Evolutionary conservation across 2,797 vertebrate genomes (phyloP).

Genomic region (Halcyon leucocephala): DNA sequence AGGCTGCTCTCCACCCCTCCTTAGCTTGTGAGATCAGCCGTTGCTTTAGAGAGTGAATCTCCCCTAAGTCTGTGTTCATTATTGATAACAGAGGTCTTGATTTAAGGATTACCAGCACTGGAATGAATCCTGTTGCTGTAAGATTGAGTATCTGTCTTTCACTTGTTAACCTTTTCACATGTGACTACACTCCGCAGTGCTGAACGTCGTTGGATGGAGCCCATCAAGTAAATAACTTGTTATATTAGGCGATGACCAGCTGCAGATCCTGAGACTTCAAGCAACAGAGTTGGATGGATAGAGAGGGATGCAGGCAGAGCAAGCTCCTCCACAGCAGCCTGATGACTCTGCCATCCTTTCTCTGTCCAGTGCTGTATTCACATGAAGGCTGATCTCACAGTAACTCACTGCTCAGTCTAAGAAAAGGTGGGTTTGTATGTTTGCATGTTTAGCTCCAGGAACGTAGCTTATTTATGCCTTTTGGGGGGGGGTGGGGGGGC

Average conservation of each 20-base stretch:
- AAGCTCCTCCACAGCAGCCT: fast-evolving
- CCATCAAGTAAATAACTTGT: not conserved
- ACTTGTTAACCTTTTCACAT: not conserved
- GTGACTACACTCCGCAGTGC: not conserved
- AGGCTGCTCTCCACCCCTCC: not conserved
- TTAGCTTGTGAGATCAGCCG: not conserved
- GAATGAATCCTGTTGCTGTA: not conserved
- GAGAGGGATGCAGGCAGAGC: not conserved
- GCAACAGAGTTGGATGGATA: not conserved
- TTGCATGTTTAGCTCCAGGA: not conserved
- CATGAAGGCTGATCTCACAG: not conserved
- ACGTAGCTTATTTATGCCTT: not conserved
- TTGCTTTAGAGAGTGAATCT: not conserved
- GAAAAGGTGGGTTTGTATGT: not conserved
- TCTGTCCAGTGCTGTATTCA: fast-evolving
- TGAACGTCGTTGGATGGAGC: not conserved
- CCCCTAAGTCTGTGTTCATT: not conserved
- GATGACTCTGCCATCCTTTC: not conserved
- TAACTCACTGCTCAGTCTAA: not conserved
- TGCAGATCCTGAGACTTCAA: not conserved
- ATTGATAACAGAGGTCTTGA: not conserved
- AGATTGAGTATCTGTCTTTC: not conserved
- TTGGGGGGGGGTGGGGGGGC: no score
- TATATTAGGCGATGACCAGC: not conserved
- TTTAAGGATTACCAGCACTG: not conserved